phyloP scores from a whole-genome alignment of 2,113 vertebrate species.

The Calyptommatus sinebrachiatus region DNA sequence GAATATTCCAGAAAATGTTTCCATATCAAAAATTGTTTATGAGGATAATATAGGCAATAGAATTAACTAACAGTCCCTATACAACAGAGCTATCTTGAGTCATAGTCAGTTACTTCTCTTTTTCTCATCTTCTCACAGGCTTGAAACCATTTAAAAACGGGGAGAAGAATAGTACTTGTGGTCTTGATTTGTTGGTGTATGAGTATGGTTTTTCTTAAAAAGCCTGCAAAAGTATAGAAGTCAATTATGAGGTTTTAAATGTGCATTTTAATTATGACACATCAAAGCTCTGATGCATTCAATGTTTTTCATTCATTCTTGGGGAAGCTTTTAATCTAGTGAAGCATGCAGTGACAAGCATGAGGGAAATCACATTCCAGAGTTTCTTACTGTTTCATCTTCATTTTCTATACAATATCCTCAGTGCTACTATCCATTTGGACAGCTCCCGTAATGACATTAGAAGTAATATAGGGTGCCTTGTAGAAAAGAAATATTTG shows the following conservation, averaged over 20 bases:
- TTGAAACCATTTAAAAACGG: no score
- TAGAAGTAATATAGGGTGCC: not conserved
- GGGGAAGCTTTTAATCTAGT: not conserved
- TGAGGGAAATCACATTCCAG: not conserved
- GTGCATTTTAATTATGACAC: not conserved
- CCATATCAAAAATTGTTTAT: not conserved
- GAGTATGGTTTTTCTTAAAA: no score
- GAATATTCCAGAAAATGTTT: not conserved
- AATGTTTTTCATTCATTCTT: not conserved
- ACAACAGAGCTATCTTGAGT: no score
- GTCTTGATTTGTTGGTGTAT: no score
- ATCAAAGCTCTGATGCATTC: not conserved
- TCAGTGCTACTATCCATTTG: not conserved
- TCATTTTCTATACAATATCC: not conserved
- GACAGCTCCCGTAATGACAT: no score
- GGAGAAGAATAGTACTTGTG: no score
- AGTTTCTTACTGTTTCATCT: no score
- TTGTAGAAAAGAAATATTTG: not conserved
- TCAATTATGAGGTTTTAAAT: not conserved
- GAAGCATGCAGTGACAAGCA: not conserved
- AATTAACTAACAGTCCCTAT: no score
- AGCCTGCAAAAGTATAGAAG: not conserved
- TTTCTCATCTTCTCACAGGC: no score
- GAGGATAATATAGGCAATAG: not conserved
- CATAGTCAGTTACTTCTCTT: no score